Percentiles rank a stretch among this genome's conserved stretches.
These are phyloP conservation scores for Tetramorium bicarinatum DNA, from an alignment of 2,888 invertebrate genomes.

Conservation along the genomic window DNA sequence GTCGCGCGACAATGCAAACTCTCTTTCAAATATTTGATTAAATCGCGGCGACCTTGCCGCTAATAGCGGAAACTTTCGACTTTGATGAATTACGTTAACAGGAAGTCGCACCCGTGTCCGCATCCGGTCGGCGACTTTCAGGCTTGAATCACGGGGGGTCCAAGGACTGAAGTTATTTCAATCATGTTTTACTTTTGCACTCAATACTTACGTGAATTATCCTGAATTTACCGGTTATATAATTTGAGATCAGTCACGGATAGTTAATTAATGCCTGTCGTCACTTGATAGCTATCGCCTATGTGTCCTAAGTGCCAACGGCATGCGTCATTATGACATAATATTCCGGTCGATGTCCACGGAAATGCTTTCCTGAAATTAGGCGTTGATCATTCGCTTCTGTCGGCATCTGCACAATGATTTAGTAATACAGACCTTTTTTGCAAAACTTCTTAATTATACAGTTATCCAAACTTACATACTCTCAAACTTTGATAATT, in stretches of 20 bases:
- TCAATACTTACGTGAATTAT: not conserved
- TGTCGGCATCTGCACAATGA: not conserved
- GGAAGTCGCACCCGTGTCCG: constrained; percentile 37
- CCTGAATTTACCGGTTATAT: constrained; percentile 7
- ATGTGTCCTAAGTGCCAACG: not conserved
- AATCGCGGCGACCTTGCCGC: constrained; percentile 38
- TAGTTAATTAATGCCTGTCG: constrained; percentile 2
- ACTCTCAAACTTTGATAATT: not conserved
- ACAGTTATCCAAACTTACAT: not conserved
- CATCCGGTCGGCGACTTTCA: constrained; percentile 19
- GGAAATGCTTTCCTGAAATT: constrained; percentile 37
- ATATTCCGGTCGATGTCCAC: not conserved
- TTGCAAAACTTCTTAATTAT: not conserved
- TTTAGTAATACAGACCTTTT: not conserved
- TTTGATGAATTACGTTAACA: constrained; percentile 28
- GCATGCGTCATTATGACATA: constrained; percentile 19
- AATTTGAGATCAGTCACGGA: not conserved
- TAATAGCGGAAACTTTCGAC: constrained; percentile 30
- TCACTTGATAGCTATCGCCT: not conserved
- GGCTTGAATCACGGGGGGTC: not conserved
- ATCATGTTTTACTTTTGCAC: not conserved
- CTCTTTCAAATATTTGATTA: constrained; percentile 29
- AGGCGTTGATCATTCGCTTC: not conserved
- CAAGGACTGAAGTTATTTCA: constrained; percentile 4
- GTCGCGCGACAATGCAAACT: not conserved